These are phyloP conservation scores for Cottus gobio DNA, from an alignment of 2,113 vertebrate genomes.

Conservation along the genomic window DNA sequence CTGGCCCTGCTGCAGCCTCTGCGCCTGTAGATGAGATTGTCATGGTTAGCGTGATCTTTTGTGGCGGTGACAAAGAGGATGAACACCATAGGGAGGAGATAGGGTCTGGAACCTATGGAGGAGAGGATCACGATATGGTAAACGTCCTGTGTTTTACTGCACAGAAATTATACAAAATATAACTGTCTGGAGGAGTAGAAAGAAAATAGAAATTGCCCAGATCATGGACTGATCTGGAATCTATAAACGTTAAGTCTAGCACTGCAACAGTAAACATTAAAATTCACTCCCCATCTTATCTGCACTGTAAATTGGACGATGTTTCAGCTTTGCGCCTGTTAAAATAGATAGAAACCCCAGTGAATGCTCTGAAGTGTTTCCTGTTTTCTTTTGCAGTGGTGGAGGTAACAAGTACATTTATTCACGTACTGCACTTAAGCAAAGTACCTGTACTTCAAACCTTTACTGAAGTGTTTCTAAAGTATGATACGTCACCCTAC, in stretches of 20 bases:
- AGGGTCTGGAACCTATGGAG: conserved; percentile 29
- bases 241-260: conserved; percentile 2
- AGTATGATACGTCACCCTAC: not conserved
- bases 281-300: not conserved
- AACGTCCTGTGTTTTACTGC: conserved; percentile 41
- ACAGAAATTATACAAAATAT: conserved; percentile 26
- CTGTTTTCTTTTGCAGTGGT: not conserved
- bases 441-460: not conserved
- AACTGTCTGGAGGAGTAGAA: not conserved
- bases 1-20: conserved; percentile 47
- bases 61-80: conserved; percentile 61
- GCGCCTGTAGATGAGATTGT: conserved; percentile 73
- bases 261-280: conserved; percentile 6
- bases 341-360: not conserved
- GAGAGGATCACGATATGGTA: conserved; percentile 48
- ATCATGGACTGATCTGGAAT: conserved; percentile 8
- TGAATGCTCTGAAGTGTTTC: not conserved
- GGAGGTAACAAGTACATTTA: not conserved
- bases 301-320: not conserved
- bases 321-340: not conserved
- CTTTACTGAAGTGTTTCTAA: not conserved
- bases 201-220: not conserved
- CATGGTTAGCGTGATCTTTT: conserved; percentile 75
- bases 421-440: not conserved
- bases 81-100: conserved; percentile 55